Percentiles rank a stretch among this genome's conserved stretches.
Conservation (phyloP, 2,113 vertebrate genomes). For the Bothrops jararaca region DNA sequence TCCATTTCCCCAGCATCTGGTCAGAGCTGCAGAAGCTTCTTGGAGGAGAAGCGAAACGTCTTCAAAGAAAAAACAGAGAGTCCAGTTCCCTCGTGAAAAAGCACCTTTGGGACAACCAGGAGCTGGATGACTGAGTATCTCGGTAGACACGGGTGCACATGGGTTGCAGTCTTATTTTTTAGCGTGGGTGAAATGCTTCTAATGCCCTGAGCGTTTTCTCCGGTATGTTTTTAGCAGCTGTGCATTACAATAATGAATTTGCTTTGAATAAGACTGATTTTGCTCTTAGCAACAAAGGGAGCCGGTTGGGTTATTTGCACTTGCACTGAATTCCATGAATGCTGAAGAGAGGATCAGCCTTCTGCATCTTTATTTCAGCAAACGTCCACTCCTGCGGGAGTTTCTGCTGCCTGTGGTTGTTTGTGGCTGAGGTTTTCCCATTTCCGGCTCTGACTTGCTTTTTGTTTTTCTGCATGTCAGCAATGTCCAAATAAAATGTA, state of each 20-base stretch:
- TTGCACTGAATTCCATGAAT: conserved; percentile 24
- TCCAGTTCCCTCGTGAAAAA: too few species aligned
- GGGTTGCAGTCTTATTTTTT: background rate
- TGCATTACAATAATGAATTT: background rate
- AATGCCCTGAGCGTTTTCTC: background rate
- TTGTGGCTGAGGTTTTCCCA: conserved; percentile 7
- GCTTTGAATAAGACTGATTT: conserved; percentile 4
- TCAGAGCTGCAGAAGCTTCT: too few species aligned
- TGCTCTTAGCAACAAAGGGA: background rate
- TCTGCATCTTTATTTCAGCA: background rate
- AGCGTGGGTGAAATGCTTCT: background rate
- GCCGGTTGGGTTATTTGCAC: conserved; percentile 4
- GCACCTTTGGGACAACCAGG: too few species aligned
- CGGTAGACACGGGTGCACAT: too few species aligned
- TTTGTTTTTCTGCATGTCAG: background rate
- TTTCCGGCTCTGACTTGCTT: background rate
- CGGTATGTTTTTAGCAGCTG: background rate
- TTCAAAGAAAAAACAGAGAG: too few species aligned
- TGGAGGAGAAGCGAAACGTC: too few species aligned
- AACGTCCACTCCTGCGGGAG: background rate
- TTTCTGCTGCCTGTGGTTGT: background rate
- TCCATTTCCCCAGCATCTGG: too few species aligned
- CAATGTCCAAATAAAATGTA: background rate
- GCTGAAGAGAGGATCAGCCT: background rate
- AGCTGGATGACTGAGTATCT: too few species aligned